Evolutionary conservation across 37 sponge, comb jelly and placozoan genomes (phyloP).

Genomic region (Halichondria panicea): DNA sequence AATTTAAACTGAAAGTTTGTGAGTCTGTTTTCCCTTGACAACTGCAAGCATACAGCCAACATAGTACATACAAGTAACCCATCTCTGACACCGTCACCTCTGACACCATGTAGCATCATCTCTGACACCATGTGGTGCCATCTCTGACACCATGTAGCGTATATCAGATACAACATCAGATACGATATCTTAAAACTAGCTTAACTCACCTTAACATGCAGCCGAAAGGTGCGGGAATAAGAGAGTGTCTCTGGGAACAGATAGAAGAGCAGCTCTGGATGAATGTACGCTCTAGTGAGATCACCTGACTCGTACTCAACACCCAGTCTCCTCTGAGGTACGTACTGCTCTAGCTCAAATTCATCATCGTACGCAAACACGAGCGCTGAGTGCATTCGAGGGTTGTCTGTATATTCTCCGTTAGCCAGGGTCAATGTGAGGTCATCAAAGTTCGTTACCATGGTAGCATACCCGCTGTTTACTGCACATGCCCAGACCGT

Average conservation of each 20-base stretch:
- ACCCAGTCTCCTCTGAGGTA: constrained; percentile 17
- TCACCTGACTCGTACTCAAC: not conserved
- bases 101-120: too few species aligned
- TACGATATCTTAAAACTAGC: not conserved
- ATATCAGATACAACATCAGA: too few species aligned
- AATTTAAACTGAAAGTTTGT: too few species aligned
- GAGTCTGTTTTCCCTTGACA: too few species aligned
- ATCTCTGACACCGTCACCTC: too few species aligned
- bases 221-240: constrained; percentile 5
- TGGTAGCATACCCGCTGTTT: not conserved
- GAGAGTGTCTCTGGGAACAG: constrained; percentile 63
- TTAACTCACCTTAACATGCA: constrained; percentile 41
- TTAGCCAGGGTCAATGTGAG: constrained; percentile 1
- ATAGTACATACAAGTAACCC: too few species aligned
- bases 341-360: constrained; percentile 38
- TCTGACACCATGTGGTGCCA: too few species aligned
- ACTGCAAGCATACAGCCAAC: too few species aligned
- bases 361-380: constrained; percentile 38
- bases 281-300: constrained; percentile 34
- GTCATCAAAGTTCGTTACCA: not conserved
- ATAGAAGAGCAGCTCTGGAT: constrained; percentile 54
- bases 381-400: constrained; percentile 20
- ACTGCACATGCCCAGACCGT: constrained; percentile 20
- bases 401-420: not conserved
- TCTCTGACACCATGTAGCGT: too few species aligned